Base-by-base conservation (phyloP, 2,888 invertebrate species). In the Barypeithes pellucidus region DNA sequence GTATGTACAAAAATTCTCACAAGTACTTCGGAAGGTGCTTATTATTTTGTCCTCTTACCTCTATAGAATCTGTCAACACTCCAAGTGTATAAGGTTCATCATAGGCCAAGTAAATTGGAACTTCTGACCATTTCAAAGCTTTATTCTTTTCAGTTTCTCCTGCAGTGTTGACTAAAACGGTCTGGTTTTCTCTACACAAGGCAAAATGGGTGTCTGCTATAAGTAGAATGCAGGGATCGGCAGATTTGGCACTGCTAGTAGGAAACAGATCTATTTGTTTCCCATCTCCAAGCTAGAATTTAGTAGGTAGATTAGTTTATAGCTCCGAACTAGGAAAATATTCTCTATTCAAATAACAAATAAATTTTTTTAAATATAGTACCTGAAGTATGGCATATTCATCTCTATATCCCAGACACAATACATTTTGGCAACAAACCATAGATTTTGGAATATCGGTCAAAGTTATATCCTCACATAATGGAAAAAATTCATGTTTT, bases 41-140 rank as follows among this genome's bases (percentile, higher is more conserved):
- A 5, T 29, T 29, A 29, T 2, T 29, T 29, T 29, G 7, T 29
- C 8, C 9, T 29, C 8, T 72, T 73, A 86, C 84, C 86, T 98
- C 95, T 36, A 98, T 89, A 77, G 91, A 90, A 81, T 94, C 95
- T 61, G 93, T 90, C 60, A 96, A 88, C 59, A 98, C 89, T 4
- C 96, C 97, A 69, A 99, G 87, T 18, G 96, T 89, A 85, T 95
- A 99, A 0, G 99, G 99, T 80, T 95, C 93, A 86, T 99, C 97
- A 92, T 97, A 96, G 29, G 93, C 96, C 77, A 93, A 88, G 73
- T 89, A 90, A 72, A 90, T 85, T 9, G 96, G 95, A 22, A 92
- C 89, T 81, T 95, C 94, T 3, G 91, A 89, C 95, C 95, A 96
- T 82, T 92, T 92, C 1, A 95, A 88, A 20, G 93, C 91, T 84